phyloP scores from a whole-genome alignment of 2,797 vertebrate genomes.

The Mus spretus region DNA sequence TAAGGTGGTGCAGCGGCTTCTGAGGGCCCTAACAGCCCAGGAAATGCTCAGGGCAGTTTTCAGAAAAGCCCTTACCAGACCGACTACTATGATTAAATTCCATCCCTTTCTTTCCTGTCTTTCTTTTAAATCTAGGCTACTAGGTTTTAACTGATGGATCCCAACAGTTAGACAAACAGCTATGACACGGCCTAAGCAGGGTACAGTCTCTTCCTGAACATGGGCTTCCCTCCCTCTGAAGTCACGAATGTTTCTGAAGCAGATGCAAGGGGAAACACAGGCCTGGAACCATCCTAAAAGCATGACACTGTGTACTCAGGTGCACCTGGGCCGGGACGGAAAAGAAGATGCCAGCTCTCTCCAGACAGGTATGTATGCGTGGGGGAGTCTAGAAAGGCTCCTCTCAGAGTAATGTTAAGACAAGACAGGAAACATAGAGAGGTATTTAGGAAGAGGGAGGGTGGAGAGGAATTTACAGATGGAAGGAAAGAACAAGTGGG shows the following conservation, averaged over 20 bases:
- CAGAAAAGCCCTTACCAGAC: neutral
- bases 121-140: neutral
- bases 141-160: neutral
- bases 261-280: neutral
- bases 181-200: neutral
- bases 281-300: neutral
- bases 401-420: neutral
- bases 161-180: neutral
- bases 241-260: constrained; percentile 6
- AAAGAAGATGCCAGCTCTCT: neutral
- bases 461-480: neutral
- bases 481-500: neutral
- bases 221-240: neutral
- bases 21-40: neutral
- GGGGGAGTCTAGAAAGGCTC: neutral
- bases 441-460: neutral
- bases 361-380: neutral
- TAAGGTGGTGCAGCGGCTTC: neutral
- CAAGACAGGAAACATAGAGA: neutral
- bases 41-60: neutral
- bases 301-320: neutral
- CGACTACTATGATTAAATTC: too few relatives aligned
- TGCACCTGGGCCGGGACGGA: too few relatives aligned
- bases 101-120: neutral
- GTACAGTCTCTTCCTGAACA: neutral